phyloP scores from a whole-genome alignment of 2,113 vertebrate species.

The Rissa tridactyla region DNA sequence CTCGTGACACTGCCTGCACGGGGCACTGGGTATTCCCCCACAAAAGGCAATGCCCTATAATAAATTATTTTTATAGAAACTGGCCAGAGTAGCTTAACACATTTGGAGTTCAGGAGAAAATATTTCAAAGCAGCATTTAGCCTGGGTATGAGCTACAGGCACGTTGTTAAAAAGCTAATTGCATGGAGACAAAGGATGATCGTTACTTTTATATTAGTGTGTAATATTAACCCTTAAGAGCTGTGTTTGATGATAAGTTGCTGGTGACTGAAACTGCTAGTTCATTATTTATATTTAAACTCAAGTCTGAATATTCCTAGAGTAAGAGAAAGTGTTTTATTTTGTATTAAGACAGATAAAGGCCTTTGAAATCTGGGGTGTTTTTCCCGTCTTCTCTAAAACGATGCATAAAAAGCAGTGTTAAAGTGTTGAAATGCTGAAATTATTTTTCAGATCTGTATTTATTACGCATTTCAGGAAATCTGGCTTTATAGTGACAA shows the following conservation, averaged over 20 bases:
- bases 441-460: not conserved
- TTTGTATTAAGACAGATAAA: not conserved
- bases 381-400: not conserved
- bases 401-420: not conserved
- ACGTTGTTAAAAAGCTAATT: constrained; percentile 36
- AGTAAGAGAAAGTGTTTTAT: not conserved
- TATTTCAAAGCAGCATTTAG: constrained; percentile 45
- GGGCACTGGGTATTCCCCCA: not conserved
- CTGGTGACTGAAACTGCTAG: not conserved
- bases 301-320: not conserved
- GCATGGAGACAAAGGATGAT: constrained; percentile 26
- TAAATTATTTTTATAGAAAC: constrained; percentile 23
- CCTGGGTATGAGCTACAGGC: constrained; percentile 18
- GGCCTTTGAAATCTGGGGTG: not conserved
- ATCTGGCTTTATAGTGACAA: not conserved
- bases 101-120: not conserved
- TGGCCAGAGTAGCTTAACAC: not conserved
- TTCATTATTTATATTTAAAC: not conserved
- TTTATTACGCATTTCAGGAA: not conserved
- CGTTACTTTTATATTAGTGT: constrained; percentile 20
- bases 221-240: constrained; percentile 33
- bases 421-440: not conserved
- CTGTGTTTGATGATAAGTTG: not conserved
- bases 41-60: not conserved
- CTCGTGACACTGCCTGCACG: fast-evolving